phyloP scores from a whole-genome alignment of 2,113 vertebrate species.

The Regulus satrapa region DNA sequence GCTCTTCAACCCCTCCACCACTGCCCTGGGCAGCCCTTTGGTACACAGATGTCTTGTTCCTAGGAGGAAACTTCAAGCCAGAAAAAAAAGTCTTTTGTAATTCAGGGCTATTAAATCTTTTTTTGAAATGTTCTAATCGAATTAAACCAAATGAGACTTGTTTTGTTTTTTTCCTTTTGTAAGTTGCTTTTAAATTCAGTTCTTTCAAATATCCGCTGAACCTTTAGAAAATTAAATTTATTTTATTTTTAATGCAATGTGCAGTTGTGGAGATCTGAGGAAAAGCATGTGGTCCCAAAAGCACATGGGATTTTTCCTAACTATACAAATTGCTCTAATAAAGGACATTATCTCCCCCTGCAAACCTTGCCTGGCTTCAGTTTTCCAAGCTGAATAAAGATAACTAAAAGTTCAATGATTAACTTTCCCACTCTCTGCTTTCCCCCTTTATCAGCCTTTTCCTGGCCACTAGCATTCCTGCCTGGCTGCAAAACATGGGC shows the following conservation, averaged over 20 bases:
- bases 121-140: not conserved
- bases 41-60: not conserved
- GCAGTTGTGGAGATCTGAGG: not conserved
- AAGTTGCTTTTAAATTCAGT: not conserved
- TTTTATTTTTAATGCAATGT: not conserved
- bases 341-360: not conserved
- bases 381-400: not conserved
- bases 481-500: not conserved
- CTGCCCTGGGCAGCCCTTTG: not conserved
- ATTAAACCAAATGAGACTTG: not conserved
- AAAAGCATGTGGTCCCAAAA: not conserved
- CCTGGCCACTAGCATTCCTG: not conserved
- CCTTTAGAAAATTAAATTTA: not conserved
- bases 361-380: not conserved
- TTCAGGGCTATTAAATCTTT: not conserved
- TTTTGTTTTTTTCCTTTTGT: not conserved
- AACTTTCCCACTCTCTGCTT: not conserved
- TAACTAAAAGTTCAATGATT: conserved; percentile 17
- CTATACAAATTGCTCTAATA: not conserved
- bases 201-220: not conserved
- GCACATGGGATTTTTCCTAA: not conserved
- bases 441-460: not conserved
- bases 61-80: not conserved
- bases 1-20: not conserved
- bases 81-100: not conserved